Conservation (phyloP, 2,888 invertebrate species). For the Phytoseiulus persimilis region DNA sequence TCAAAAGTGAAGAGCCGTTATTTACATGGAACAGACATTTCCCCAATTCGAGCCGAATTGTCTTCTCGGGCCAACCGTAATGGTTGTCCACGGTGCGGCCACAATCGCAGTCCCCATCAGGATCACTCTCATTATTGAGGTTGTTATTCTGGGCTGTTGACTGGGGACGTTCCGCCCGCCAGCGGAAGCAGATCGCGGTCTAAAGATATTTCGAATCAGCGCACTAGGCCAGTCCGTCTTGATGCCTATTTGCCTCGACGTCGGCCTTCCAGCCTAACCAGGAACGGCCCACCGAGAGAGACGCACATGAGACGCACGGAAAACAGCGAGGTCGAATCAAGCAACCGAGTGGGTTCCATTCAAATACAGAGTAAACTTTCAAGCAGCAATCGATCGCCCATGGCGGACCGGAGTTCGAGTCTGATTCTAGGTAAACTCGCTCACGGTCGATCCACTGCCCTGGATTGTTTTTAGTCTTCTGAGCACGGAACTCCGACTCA, state of each 20-base stretch:
- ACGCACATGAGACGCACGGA: background rate
- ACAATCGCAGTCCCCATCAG: background rate
- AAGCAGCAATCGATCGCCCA: background rate
- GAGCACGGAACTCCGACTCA: no score
- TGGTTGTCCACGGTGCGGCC: background rate
- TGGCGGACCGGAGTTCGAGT: background rate
- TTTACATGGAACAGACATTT: background rate
- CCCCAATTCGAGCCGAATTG: background rate
- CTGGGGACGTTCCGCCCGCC: background rate
- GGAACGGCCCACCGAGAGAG: background rate
- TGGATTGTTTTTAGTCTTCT: background rate
- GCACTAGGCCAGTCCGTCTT: background rate
- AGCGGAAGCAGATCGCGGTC: background rate
- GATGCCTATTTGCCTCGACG: no score
- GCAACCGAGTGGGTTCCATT: background rate
- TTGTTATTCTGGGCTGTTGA: background rate
- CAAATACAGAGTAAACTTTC: background rate
- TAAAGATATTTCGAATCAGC: background rate
- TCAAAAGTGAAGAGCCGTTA: background rate
- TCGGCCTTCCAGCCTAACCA: background rate
- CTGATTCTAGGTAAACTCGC: background rate
- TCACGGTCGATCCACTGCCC: background rate
- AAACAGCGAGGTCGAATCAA: background rate
- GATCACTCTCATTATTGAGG: background rate
- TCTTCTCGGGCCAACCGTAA: background rate